Conservation (phyloP, 2,113 vertebrate genomes). For the Chaetura pelagica region DNA sequence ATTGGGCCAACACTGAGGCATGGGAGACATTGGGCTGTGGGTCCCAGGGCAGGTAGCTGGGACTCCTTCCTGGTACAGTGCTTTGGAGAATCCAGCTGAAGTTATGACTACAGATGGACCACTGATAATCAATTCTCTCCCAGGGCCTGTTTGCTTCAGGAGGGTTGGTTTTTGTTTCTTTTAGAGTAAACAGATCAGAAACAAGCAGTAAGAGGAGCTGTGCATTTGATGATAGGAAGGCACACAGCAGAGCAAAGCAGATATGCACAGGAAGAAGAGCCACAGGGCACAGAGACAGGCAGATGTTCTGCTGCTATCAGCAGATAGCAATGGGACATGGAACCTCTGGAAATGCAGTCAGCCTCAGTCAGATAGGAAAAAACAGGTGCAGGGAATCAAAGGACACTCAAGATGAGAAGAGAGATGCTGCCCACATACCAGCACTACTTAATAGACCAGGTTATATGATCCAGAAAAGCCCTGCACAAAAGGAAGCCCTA, state of each 20-base stretch:
- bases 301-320: slow-evolving; percentile 18
- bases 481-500: neutral
- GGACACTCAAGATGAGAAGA: neutral
- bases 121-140: neutral
- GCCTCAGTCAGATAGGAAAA: neutral
- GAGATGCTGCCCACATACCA: neutral
- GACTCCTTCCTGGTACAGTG: neutral
- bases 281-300: neutral
- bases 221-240: neutral
- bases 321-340: neutral
- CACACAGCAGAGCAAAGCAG: neutral
- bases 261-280: neutral
- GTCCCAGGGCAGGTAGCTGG: neutral
- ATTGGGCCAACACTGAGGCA: neutral
- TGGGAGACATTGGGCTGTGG: neutral
- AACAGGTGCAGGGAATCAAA: neutral
- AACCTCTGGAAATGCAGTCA: slow-evolving; percentile 4
- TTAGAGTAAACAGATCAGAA: neutral
- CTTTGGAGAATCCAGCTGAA: neutral
- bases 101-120: neutral
- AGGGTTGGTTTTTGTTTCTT: neutral
- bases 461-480: neutral
- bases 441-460: neutral
- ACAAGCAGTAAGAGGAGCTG: neutral
- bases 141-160: neutral